These are phyloP conservation scores for Lytechinus pictus DNA, from an alignment of 35 echinoderm and acorn worm species.

Conservation along the genomic window DNA sequence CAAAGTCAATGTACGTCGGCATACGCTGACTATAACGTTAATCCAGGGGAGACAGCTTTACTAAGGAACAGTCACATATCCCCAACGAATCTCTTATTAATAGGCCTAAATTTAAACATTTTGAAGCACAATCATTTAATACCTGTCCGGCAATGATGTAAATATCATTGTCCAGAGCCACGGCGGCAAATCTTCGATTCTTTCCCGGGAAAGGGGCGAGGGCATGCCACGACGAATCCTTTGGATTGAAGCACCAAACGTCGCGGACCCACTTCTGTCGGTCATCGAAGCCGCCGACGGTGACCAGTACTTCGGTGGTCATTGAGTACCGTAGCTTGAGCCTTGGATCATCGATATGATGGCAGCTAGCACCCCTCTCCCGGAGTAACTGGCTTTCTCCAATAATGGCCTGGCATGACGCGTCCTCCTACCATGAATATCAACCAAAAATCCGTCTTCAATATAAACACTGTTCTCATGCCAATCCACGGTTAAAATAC, in stretches of 20 bases:
- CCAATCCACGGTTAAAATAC: too few relatives aligned
- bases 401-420: constrained; percentile 50
- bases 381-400: constrained; percentile 69
- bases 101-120: too few relatives aligned
- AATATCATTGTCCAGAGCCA: constrained; percentile 86
- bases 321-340: constrained; percentile 92
- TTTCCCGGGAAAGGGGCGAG: constrained; percentile 88
- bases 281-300: constrained; percentile 90
- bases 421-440: background rate
- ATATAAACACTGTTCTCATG: too few relatives aligned
- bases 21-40: too few relatives aligned
- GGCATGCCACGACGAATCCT: constrained; percentile 72
- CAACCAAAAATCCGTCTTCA: background rate
- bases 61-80: too few relatives aligned
- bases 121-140: background rate
- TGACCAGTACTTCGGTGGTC: constrained; percentile 92
- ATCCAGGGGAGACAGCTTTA: too few relatives aligned
- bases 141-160: constrained; percentile 95
- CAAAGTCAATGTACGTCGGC: too few relatives aligned
- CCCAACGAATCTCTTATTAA: too few relatives aligned
- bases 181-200: constrained; percentile 87
- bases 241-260: constrained; percentile 87
- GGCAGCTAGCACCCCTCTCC: constrained; percentile 58
- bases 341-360: constrained; percentile 68
- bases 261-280: constrained; percentile 85